Evolutionary conservation across 2,113 vertebrate genomes (phyloP).

Genomic region (Sarotherodon lohbergeri): DNA sequence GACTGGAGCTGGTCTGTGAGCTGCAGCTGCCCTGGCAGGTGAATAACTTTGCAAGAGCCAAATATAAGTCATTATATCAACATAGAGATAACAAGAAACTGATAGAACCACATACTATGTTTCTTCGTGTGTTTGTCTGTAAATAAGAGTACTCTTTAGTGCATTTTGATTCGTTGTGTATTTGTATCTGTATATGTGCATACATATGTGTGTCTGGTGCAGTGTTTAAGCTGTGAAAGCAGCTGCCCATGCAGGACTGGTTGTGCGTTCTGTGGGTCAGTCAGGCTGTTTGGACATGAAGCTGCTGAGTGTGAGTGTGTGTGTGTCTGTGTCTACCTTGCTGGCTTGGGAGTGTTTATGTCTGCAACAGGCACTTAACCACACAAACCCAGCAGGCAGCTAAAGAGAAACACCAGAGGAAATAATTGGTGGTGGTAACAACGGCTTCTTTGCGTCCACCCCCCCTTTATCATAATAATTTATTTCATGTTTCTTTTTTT

Average conservation of each 20-base stretch:
- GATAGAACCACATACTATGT: background rate
- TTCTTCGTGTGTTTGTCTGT: background rate
- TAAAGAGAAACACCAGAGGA: slow-evolving; percentile 30
- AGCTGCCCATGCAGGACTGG: slow-evolving; percentile 38
- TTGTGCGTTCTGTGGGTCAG: slow-evolving; percentile 39
- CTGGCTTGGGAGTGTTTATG: slow-evolving; percentile 42
- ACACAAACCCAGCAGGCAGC: slow-evolving; percentile 42
- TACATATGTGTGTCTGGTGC: background rate
- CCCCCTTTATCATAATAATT: background rate
- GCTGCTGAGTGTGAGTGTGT: background rate
- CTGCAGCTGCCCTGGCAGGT: slow-evolving; percentile 36
- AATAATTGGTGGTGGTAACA: slow-evolving; percentile 5
- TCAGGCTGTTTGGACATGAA: slow-evolving; percentile 48
- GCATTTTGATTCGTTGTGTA: background rate
- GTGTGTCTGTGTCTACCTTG: slow-evolving; percentile 23
- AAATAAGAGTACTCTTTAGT: background rate
- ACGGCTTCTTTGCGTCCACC: slow-evolving; percentile 1
- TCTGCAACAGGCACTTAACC: slow-evolving; percentile 47
- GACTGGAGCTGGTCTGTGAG: background rate
- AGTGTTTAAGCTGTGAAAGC: slow-evolving; percentile 23
- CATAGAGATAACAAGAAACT: background rate
- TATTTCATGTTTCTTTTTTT: background rate
- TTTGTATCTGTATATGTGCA: background rate
- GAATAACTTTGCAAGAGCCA: background rate
- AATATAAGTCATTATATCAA: background rate